Evolutionary conservation across 2,113 vertebrate species (phyloP), one percentile per base, ranked within the genome.

Genomic region (Platanista minor): DNA sequence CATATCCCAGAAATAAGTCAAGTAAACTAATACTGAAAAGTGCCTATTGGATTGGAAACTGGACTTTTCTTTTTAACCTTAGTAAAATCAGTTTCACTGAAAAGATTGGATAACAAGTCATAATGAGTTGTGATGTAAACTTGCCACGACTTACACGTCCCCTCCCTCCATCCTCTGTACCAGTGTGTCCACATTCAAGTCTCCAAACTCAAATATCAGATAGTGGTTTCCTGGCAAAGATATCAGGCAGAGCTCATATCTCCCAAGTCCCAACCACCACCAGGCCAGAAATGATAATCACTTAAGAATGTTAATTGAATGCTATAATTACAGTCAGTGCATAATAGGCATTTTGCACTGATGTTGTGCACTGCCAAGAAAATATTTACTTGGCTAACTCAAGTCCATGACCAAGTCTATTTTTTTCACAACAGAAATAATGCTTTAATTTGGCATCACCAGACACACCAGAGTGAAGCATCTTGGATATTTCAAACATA

Each of bases 361-460:
- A 91, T 95, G 64, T 78, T 95, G 91, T 90, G 82, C 64, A 87
- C 95, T 90, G 95, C 97, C 97, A 98, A 97, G 98, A 98, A 98
- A 98, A 98, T 98, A 98, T 98, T 98, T 98, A 97, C 95, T 97
- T 97, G 97, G 93, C 96, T 96, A 95, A 94, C 93, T 97, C 95
- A 85, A 95, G 94, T 85, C 96, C 96, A 95, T 62, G 46, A 98
- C 96, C 97, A 96, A 97, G 96, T 97, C 95, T 97, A 49, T 94
- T 95, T 97, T 97, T 94, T 93, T 86, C 94, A 82, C 82, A 95
- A 95, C 83, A 96, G 80, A 98, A 98, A 94, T 97, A 97, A 97
- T 96, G 93, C 94, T 97, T 87, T 95, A 96, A 96, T 95, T 98
- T 96, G 93, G 92, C 95, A 96, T 80, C 87, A 91, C 43, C 95